A percentile compares a stretch with the other conserved stretches of the same genome.
phyloP scores from a whole-genome alignment of 2,888 invertebrate genomes.

The Plutella xylostella region DNA sequence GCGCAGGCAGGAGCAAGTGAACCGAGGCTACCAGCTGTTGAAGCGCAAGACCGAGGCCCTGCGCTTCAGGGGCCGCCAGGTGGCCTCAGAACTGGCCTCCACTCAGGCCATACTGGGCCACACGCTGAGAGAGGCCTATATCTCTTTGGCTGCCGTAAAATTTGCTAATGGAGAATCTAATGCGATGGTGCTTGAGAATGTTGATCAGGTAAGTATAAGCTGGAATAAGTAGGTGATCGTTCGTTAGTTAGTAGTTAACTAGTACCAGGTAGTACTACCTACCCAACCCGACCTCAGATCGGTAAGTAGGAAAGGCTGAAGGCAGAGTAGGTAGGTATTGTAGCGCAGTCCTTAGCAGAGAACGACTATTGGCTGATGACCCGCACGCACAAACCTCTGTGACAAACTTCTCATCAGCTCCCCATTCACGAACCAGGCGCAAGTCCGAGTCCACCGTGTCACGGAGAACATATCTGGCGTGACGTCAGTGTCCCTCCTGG shows the following conservation, averaged over 20 bases:
- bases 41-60: slow-evolving; percentile 53
- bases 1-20: slow-evolving; percentile 46
- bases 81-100: slow-evolving; percentile 35
- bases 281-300: no score
- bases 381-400: no score
- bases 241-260: not conserved
- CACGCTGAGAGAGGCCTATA: slow-evolving; percentile 51
- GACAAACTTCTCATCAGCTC: no score
- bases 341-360: no score
- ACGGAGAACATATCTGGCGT: slow-evolving; percentile 58
- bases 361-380: no score
- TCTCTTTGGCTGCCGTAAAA: slow-evolving; percentile 54
- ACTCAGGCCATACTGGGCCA: slow-evolving; percentile 49
- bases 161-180: slow-evolving; percentile 61
- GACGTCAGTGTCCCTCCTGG: slow-evolving; percentile 40
- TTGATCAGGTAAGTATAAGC: slow-evolving; percentile 38
- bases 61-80: slow-evolving; percentile 42
- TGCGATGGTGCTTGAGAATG: slow-evolving; percentile 55
- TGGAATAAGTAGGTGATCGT: not conserved
- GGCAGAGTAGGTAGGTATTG: no score
- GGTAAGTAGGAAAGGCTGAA: no score
- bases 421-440: slow-evolving; percentile 38
- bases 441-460: slow-evolving; percentile 47
- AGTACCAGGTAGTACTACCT: not conserved
- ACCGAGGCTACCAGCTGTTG: slow-evolving; percentile 46